Conservation (phyloP, 2,113 vertebrate species). For the Oreochromis spilurus region DNA sequence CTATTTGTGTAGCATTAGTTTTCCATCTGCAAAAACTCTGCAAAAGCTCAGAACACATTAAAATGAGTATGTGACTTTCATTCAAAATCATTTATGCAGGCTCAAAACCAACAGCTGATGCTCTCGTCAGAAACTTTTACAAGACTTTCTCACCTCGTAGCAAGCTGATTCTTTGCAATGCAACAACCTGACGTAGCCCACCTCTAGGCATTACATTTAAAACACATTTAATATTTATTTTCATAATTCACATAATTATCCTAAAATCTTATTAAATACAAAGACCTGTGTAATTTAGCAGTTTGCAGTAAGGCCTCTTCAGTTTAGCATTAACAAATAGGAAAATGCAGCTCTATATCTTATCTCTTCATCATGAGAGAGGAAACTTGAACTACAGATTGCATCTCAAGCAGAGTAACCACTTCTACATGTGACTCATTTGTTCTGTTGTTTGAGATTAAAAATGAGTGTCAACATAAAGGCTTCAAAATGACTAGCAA, state of each 20-base stretch:
- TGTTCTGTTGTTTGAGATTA: neutral
- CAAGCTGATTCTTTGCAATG: neutral
- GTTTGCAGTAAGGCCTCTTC: neutral
- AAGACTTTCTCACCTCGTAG: neutral
- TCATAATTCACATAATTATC: neutral
- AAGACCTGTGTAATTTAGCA: neutral
- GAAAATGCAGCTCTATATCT: neutral
- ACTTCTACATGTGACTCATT: neutral
- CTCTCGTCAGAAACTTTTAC: neutral
- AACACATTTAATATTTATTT: neutral
- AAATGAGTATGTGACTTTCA: neutral
- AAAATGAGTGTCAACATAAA: neutral
- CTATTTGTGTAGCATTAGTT: neutral
- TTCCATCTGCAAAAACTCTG: conserved; percentile 9
- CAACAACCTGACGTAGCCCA: neutral
- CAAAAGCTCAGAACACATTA: neutral
- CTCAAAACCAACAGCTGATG: neutral
- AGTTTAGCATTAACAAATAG: neutral
- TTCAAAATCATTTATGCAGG: neutral
- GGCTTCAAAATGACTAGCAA: neutral
- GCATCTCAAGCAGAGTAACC: neutral
- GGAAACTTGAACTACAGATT: neutral
- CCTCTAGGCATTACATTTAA: neutral
- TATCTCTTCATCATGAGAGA: neutral
- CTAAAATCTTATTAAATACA: neutral